These are phyloP conservation scores for Leptinotarsa lineolata DNA, from an alignment of 1,140 invertebrate genomes.

Conservation along the genomic window DNA sequence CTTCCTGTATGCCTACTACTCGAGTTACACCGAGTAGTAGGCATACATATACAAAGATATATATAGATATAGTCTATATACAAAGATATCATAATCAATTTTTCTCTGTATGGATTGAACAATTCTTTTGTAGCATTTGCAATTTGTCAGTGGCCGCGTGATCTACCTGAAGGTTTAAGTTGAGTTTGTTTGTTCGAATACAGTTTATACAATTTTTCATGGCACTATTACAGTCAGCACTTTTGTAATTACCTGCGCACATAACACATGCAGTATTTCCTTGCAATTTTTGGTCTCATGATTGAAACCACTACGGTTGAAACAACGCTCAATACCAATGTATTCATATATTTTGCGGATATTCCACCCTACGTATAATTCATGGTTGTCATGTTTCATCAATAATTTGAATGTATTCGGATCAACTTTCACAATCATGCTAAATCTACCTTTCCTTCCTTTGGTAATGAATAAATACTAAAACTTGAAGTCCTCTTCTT, in stretches of 20 bases:
- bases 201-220: conserved; percentile 12
- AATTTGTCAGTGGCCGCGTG: not conserved
- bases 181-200: conserved; percentile 3
- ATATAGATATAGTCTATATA: too few relatives aligned
- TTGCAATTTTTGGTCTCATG: too few relatives aligned
- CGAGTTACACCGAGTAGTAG: too few relatives aligned
- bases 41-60: too few relatives aligned
- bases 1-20: too few relatives aligned
- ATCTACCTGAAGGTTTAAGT: conserved; percentile 11
- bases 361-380: conserved; percentile 17
- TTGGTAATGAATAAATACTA: conserved; percentile 6
- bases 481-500: conserved; percentile 7
- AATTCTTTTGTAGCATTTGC: conserved; percentile 6
- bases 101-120: not conserved
- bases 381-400: too few relatives aligned
- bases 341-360: conserved; percentile 13
- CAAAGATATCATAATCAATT: not conserved
- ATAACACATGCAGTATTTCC: too few relatives aligned
- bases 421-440: conserved; percentile 13
- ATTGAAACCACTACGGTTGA: too few relatives aligned
- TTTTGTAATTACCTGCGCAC: not conserved
- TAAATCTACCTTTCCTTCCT: conserved; percentile 15
- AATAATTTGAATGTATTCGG: too few relatives aligned
- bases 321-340: too few relatives aligned
- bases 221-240: conserved; percentile 11